Percentiles rank a stretch among this genome's conserved stretches.
phyloP scores from a whole-genome alignment of 1,140 invertebrate genomes.

The Sycophaga agraensis region DNA sequence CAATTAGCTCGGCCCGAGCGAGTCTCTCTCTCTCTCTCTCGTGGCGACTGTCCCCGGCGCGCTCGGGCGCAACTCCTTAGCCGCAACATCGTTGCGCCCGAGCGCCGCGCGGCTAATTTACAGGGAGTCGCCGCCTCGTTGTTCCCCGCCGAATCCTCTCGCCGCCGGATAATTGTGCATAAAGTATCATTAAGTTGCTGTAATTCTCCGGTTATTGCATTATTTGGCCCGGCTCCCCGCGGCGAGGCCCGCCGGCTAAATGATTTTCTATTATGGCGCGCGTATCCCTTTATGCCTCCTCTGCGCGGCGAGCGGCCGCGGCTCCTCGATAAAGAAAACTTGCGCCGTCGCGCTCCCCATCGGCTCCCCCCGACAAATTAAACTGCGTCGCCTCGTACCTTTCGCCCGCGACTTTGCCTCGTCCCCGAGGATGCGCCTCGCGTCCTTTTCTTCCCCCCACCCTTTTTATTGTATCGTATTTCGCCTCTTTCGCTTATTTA shows the following conservation, averaged over 20 bases:
- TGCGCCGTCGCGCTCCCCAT: background rate
- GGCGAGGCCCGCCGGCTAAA: constrained; percentile 32
- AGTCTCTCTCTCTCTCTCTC: too few species aligned
- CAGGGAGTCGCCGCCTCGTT: background rate
- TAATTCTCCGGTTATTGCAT: constrained; percentile 56
- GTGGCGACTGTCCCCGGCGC: constrained; percentile 7
- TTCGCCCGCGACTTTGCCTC: too few species aligned
- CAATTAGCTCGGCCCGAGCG: too few species aligned
- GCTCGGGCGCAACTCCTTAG: too few species aligned
- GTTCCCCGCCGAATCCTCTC: background rate
- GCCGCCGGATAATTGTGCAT: constrained; percentile 50
- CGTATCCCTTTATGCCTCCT: background rate
- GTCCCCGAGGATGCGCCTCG: too few species aligned
- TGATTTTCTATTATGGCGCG: constrained; percentile 16
- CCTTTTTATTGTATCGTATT: too few species aligned
- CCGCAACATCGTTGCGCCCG: too few species aligned
- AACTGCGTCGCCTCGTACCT: background rate
- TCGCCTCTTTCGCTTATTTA: too few species aligned
- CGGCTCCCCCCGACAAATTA: too few species aligned
- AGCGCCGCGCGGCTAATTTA: constrained; percentile 7
- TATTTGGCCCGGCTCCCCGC: constrained; percentile 51
- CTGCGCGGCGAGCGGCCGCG: too few species aligned
- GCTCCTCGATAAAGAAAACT: too few species aligned
- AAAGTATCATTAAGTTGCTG: constrained; percentile 55
- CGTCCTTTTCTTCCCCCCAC: too few species aligned